Evolutionary conservation across 2,113 vertebrate genomes (phyloP), one percentile per base, ranked within the genome.

Genomic region (Pungitius pungitius): DNA sequence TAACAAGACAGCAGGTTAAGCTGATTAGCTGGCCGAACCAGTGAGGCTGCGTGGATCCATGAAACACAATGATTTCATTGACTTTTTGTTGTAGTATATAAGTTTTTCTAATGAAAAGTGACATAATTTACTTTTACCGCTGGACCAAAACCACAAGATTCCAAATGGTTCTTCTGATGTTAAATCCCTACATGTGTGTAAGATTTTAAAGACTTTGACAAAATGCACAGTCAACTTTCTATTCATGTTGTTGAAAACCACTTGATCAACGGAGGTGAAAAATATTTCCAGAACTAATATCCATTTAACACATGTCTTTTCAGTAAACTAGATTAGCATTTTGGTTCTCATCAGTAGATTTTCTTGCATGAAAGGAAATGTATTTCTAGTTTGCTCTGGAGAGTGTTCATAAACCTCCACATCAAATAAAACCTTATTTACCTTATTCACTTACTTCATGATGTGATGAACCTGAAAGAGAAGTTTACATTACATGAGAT

Each of bases 141-240:
- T 73, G 73, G 79, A 87, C 81, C 86, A 86, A 86, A 89, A 74
- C 39, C 65, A 52, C 59, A n/a, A 69, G 11, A 58, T 56, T 82
- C 56, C 77, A 77, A 75, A 70, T n/a, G 14, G 7, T 24, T 54
- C 3, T 24, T 64, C 7, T 65, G 33, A 69, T 54, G 1, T 63
- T n/a, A 37, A 49, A 42, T 26, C 30, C 68, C 12, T 9, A 20
- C 35, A 33, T 18, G 1, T 27, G 6, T 72, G 52, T 35, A 6
- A 6, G 22, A 14, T 37, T 72, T 75, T 14, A 51, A 47, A 49
- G 27, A 13, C 42, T 35, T 71, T 54, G 61, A 35, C 20, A 42
- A 43, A 45, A 75, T 15, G 14, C n/a, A n/a, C n/a, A 47, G 30
- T 37, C 68, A 77, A 42, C 65, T 63, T 56, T 59, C 10, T 6